Evolutionary conservation across 2,797 vertebrate species (phyloP), one percentile per base, ranked within the genome.

Genomic region (Cheirogaleus major): DNA sequence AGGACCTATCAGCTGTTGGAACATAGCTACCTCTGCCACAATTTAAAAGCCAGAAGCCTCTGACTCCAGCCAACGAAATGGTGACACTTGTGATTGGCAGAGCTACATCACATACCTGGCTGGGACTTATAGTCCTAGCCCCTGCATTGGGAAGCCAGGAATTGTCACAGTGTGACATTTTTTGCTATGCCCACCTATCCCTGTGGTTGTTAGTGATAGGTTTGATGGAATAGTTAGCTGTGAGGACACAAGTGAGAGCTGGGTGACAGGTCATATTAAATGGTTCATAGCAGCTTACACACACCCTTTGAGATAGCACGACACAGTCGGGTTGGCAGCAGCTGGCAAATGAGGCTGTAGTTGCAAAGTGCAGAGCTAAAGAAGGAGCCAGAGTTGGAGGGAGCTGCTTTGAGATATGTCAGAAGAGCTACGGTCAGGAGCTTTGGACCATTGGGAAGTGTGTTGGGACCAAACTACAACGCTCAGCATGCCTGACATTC

Each of bases 261-360:
- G 20, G n/a, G 43, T 4, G 45, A 23, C 7, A 32, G 1, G 3
- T 57, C 15, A 4, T 45, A 11, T 7, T 14, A 8, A 0, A 0
- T 8, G 32, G 23, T 22, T n/a, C 30, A 17, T 4, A 32, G 73
- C 14, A 55, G 52, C 75, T 87, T 25, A 13, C 0, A 0, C 57
- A 6, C 23, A 0, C 11, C 13, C 4, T 32, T 30, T 20, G 81
- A 30, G 59, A 25, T 5, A 32, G 91, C 17, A 2, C 25, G 7
- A 25, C 20, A 20, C 12, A 2, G 2, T 45, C 7, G 50, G 10
- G 35, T 67, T 30, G 57, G 86, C 32, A 48, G 73, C 25, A 86
- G 79, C 25, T 13, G 48, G 55, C 61, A 23, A 52, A 15, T 0
- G 3, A 86, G 69, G 30, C 86, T 41, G 15, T 13, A 32, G 27